Base-by-base conservation (phyloP, 1,140 invertebrate species). In the Caenorhabditis briggsae region DNA sequence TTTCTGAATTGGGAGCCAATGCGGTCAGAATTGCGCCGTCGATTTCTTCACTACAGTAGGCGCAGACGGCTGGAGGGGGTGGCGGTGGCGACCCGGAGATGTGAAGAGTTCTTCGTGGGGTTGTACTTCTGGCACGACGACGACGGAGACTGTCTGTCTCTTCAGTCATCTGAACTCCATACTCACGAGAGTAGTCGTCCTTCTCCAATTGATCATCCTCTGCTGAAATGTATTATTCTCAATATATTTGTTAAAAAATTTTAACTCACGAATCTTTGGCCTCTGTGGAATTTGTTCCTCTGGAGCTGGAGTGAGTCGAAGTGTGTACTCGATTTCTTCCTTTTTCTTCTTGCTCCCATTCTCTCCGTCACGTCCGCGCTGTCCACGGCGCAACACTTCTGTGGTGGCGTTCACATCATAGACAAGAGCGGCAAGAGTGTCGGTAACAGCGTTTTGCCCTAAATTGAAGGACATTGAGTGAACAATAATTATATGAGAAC, bases 381-480 rank as follows among this genome's bases (percentile, higher is more conserved):
- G 89, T 23, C 90, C 90, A 41, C 90, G 82, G 82, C 92, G 87
- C 18, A 92, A 82, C n/a, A 92, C 91, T 86, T 92, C 91, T 9
- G 91, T 91, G 2, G 91, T 92, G 16, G 91, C 91, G 83, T 92
- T 92, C n/a, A 92, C 92, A 86, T 92, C 91, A 82, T 92, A 92
- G 23, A 92, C 92, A 9, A 92, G 82, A n/a, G 91, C 91, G 12
- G 91, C 91, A 41, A 92, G 83, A 16, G 91, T 92, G 87, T 92
- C 91, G 8, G 85, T 87, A 3, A 92, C 91, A 5, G 88, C 91
- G 85, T 92, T 89, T 70, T 88, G 85, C 25, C 85, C 90, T 91
- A 56, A 46, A 92, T 33, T 33, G 33, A 33, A 33, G 1, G 33
- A 33, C 33, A 33, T 33, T 33, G 33, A 33, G 33, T 33, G 3